These are phyloP conservation scores for Sebastes kiyomatsui DNA, from an alignment of 2,797 vertebrate species.

Conservation along the genomic window DNA sequence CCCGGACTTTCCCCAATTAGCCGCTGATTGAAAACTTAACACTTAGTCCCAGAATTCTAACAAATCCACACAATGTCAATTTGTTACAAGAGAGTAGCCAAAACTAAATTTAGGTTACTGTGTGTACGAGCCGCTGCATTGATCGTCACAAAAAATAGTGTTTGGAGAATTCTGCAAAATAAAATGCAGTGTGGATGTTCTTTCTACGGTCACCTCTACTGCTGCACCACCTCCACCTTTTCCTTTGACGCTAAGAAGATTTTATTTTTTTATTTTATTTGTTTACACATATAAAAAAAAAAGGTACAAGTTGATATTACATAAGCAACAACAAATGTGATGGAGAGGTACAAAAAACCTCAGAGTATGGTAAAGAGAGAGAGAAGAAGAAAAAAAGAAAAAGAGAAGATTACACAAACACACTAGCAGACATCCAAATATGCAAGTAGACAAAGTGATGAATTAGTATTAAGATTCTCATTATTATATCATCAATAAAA, in stretches of 20 bases:
- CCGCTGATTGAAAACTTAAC: conserved; percentile 24
- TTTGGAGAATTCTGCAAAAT: background rate
- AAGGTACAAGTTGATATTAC: too few relatives aligned
- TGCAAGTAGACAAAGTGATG: too few relatives aligned
- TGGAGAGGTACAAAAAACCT: too few relatives aligned
- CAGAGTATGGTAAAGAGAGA: too few relatives aligned
- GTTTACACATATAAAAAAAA: too few relatives aligned
- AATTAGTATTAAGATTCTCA: too few relatives aligned
- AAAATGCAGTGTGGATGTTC: background rate
- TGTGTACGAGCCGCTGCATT: background rate
- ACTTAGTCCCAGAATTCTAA: background rate
- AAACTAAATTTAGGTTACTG: background rate
- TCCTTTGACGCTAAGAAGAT: background rate
- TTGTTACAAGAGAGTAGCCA: background rate
- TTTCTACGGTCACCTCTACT: background rate
- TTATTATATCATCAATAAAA: too few relatives aligned
- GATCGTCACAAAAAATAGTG: background rate
- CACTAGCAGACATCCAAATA: too few relatives aligned
- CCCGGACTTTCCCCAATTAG: conserved; percentile 51
- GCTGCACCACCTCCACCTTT: background rate
- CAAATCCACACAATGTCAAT: background rate
- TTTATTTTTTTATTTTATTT: too few relatives aligned
- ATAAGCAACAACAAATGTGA: too few relatives aligned
- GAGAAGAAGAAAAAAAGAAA: too few relatives aligned
- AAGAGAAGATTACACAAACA: too few relatives aligned